Percentiles rank a stretch among this genome's conserved stretches.
phyloP scores from a whole-genome alignment of 2,888 invertebrate species.

The Temnothorax rugatulus region DNA sequence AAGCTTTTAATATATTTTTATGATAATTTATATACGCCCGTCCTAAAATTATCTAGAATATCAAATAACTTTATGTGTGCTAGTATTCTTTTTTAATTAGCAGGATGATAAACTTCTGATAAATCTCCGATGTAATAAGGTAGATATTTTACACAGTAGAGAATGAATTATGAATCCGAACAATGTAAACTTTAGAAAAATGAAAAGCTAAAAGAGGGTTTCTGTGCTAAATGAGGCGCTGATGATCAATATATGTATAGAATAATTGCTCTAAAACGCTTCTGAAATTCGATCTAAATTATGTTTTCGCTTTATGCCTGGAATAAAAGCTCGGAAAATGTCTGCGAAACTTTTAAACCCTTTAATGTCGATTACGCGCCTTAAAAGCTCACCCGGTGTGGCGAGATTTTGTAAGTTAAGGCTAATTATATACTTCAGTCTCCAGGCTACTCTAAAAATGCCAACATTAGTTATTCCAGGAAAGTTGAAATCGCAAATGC shows the following conservation, averaged over 20 bases:
- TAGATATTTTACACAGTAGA: not conserved
- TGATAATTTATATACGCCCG: not conserved
- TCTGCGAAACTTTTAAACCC: conserved; percentile 46
- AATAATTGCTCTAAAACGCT: conserved; percentile 37
- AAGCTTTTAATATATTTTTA: conserved; percentile 16
- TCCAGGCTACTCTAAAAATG: conserved; percentile 49
- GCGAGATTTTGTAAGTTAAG: conserved; percentile 55
- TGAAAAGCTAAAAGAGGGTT: not conserved
- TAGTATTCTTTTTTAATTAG: conserved; percentile 15
- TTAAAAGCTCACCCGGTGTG: conserved; percentile 48
- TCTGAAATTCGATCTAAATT: conserved; percentile 46
- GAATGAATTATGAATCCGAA: conserved; percentile 7
- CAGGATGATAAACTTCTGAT: not conserved
- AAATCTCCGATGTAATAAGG: not conserved
- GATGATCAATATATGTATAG: conserved; percentile 12
- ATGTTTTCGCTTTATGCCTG: conserved; percentile 34
- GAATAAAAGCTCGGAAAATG: conserved; percentile 45
- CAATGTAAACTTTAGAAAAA: conserved; percentile 7
- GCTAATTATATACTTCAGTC: conserved; percentile 48
- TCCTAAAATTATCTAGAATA: no score
- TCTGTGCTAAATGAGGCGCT: conserved; percentile 7
- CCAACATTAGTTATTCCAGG: conserved; percentile 47
- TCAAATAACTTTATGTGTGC: not conserved
- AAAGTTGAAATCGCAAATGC: conserved; percentile 43
- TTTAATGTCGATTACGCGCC: conserved; percentile 50